Percentiles rank a stretch among this genome's conserved stretches.
Conservation (phyloP, 2,113 vertebrate genomes). For the Pyxicephalus adspersus region DNA sequence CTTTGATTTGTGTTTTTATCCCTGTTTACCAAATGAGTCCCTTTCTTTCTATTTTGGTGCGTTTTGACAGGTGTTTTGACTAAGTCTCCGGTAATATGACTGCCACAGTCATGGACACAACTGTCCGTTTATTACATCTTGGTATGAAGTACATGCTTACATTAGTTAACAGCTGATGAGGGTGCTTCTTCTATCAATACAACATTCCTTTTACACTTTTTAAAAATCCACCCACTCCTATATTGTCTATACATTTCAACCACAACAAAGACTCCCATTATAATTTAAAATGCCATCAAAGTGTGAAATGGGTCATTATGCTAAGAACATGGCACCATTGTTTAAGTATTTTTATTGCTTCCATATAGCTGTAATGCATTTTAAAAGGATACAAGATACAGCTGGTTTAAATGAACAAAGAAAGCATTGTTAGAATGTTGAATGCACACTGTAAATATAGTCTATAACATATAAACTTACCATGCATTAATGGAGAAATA, state of each 20-base stretch:
- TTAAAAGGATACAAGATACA: too few species aligned
- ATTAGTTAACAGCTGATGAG: conserved; percentile 7
- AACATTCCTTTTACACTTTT: conserved; percentile 7
- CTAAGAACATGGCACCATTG: neutral
- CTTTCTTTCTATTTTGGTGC: neutral
- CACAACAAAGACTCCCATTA: conserved; percentile 8
- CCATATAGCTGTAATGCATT: too few species aligned
- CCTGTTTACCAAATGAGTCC: neutral
- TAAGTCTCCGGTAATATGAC: neutral
- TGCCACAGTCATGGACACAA: neutral
- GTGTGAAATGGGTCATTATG: neutral
- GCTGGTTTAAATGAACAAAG: too few species aligned
- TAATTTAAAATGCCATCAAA: neutral
- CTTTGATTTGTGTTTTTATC: neutral
- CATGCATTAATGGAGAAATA: too few species aligned
- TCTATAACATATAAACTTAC: too few species aligned
- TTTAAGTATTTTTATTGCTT: too few species aligned
- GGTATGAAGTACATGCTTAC: conserved; percentile 33
- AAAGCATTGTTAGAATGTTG: too few species aligned
- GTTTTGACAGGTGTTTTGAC: neutral
- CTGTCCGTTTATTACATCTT: neutral
- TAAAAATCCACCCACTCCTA: conserved; percentile 14
- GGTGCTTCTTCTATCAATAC: conserved; percentile 7
- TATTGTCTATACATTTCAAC: conserved; percentile 29
- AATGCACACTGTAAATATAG: too few species aligned